phyloP scores from a whole-genome alignment of 2,797 vertebrate species.

The Microcaecilia unicolor region DNA sequence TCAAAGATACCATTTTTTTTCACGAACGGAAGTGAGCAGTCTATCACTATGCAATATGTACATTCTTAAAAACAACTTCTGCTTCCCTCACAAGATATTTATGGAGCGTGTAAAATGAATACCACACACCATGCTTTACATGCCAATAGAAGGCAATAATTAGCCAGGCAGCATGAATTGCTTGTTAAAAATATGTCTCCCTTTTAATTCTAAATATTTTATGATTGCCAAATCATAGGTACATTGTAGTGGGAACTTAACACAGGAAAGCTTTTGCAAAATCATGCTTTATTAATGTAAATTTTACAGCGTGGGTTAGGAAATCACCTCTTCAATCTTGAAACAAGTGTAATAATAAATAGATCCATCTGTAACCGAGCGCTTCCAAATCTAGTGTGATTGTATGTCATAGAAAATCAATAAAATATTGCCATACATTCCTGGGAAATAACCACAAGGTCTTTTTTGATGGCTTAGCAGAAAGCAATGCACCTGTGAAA shows the following conservation, averaged over 20 bases:
- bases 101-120: too few species aligned
- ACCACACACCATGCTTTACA: conserved; percentile 23
- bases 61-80: too few species aligned
- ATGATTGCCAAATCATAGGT: conserved; percentile 42
- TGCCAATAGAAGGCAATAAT: conserved; percentile 19
- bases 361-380: conserved; percentile 51
- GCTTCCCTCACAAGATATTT: too few species aligned
- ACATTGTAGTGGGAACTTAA: conserved; percentile 31
- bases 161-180: conserved; percentile 26
- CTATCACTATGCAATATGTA: too few species aligned
- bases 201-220: conserved; percentile 40
- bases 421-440: conserved; percentile 41
- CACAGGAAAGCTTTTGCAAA: conserved; percentile 41
- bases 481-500: conserved; percentile 23
- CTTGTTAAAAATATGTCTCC: conserved; percentile 30
- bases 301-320: conserved; percentile 44
- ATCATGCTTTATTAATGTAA: conserved; percentile 35
- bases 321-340: conserved; percentile 50
- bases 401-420: conserved; percentile 43
- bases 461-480: conserved; percentile 32
- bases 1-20: too few species aligned
- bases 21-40: too few species aligned
- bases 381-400: conserved; percentile 48
- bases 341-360: conserved; percentile 35
- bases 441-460: conserved; percentile 45